Evolutionary conservation across 2,113 vertebrate genomes (phyloP), one percentile per base, ranked within the genome.

Genomic region (Halcyon senegalensis): DNA sequence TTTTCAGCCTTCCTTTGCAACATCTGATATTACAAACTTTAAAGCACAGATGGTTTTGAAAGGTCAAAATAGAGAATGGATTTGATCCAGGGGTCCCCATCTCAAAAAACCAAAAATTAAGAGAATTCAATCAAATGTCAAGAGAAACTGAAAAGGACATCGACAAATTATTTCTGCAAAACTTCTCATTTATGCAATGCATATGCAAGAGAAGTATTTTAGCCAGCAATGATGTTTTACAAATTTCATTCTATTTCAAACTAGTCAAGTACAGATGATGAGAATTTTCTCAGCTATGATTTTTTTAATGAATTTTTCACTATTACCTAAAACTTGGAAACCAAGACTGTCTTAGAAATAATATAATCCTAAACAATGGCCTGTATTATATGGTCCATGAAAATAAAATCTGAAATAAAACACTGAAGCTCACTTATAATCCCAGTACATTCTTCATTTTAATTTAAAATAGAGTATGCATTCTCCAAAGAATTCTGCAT

Each of bases 51-150:
- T 78, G 72, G 93, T 90, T 70, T 64, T 14, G 35, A 96, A 97
- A 93, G 90, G 90, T 93, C 92, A 95, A 73, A 62, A 58, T 1
- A 78, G 66, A 72, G n/a, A 75, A 78, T 28, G 62, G 77, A 69
- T 93, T 84, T 89, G 69, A 95, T 90, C 69, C 73, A 82, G 89
- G 66, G 76, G 93, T 89, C 21, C 77, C 83, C 73, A 64, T 16
- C n/a, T 73, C 3, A 27, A 77, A 69, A 68, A 94, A 50, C 69
- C 83, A 82, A 92, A 97, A 95, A 74, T 94, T 95, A 93, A 84
- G 94, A 95, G 93, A 94, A 91, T 77, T 84, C 76, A 25, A 76
- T 53, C 81, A 93, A 91, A 97, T 91, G 66, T 91, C 91, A 95
- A 95, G 69, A 94, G 91, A 96, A 95, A 87, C 59, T 24, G 12